Base-by-base conservation (phyloP, 1,140 invertebrate species). In the Psilanteris sp. region DNA sequence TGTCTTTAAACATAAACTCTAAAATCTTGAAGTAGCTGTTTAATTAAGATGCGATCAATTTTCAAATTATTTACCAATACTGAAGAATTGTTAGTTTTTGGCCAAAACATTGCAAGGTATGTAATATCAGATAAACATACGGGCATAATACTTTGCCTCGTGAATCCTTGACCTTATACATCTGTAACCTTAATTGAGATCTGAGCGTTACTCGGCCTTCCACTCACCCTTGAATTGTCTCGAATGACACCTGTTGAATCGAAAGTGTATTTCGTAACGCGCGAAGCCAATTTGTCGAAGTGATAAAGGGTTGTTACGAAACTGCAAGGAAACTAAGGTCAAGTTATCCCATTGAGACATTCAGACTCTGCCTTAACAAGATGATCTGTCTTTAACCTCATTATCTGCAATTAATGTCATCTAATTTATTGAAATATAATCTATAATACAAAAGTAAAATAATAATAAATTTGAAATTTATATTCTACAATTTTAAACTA, bases 181-280 rank as follows among this genome's bases (percentile, higher is more conserved):
- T 79, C 73, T 66, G 55, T 76, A 78, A 76, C 72, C 68, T 79
- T 73, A 72, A 77, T 77, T 74, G 64, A 79, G 70, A 72, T 66
- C 77, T 74, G 67, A 81, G 50, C 66, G 64, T 72, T 77, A 55
- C 64, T 71, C 75, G 59, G 64, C 68, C 46, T 78, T 78, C 31
- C 57, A 37, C 54, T 59, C 50, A 72, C 74, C 43, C 76, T 44
- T 72, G 72, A 78, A 83, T 82, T 79, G 76, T 80, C 84, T 82
- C 70, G 77, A 73, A 78, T 80, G 81, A 85, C 83, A 87, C 85
- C 85, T 87, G 84, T 87, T 87, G 84, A 87, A 77, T 81, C 72
- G 81, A 62, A 83, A 85, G 79, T 82, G 74, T 77, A 78, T 81
- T 81, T 83, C 72, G 64, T 81, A 81, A 77, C 54, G 67, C 67